phyloP scores from a whole-genome alignment of 2,113 vertebrate species.

The Gracilinanus agilis region DNA sequence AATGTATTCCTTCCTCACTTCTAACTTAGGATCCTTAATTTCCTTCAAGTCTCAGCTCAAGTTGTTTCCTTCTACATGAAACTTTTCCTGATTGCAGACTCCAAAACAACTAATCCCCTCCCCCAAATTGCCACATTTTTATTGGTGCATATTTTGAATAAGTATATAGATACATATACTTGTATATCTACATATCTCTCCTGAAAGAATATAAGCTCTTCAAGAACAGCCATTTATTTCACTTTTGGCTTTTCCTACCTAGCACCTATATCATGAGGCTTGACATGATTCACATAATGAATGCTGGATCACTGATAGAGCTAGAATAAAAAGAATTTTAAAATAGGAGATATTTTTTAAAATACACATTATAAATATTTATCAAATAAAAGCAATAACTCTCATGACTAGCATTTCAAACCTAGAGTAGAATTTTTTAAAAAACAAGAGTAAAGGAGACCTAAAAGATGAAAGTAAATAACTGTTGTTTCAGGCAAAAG shows the following conservation, averaged over 20 bases:
- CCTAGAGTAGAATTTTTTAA: too few species aligned
- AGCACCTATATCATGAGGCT: background rate
- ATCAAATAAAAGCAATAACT: background rate
- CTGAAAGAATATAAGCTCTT: background rate
- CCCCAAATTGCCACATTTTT: background rate
- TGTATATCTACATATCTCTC: background rate
- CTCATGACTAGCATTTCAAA: too few species aligned
- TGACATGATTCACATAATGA: background rate
- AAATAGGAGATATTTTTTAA: background rate
- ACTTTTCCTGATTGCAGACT: background rate
- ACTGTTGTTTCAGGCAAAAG: background rate
- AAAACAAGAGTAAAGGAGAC: too few species aligned
- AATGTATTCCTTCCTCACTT: background rate
- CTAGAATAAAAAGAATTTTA: background rate
- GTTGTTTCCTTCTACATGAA: background rate
- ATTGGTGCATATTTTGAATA: background rate
- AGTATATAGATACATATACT: too few species aligned
- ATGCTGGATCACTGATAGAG: background rate
- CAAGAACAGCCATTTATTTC: background rate
- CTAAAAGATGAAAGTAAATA: background rate
- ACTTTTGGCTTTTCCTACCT: background rate
- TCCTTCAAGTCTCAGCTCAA: background rate
- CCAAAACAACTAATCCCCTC: too few species aligned
- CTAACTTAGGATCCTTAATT: background rate
- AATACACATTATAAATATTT: background rate